Conservation (phyloP, 2,797 vertebrate genomes). For the Galago senegalensis region DNA sequence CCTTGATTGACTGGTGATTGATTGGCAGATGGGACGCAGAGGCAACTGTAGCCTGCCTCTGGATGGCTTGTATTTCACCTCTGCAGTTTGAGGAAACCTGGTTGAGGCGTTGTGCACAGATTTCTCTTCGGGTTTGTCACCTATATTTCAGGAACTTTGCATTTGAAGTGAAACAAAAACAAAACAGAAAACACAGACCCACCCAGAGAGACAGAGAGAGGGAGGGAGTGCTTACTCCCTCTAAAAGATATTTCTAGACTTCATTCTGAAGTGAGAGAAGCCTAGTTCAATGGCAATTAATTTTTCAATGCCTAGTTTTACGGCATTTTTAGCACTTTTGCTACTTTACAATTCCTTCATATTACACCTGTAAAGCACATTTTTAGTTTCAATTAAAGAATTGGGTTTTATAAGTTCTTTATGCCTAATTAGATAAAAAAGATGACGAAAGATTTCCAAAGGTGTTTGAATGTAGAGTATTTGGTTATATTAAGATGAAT, state of each 20-base stretch:
- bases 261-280: neutral
- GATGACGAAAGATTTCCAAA: neutral
- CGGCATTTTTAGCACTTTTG: neutral
- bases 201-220: neutral
- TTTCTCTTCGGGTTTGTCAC: conserved; percentile 60
- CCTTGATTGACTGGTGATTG: conserved; percentile 87
- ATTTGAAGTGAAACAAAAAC: neutral
- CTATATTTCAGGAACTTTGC: conserved; percentile 69
- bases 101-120: conserved; percentile 64
- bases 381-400: conserved; percentile 25
- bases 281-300: neutral
- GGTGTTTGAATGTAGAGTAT: neutral
- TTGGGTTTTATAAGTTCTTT: neutral
- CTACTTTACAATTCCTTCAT: neutral
- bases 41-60: conserved; percentile 14
- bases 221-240: neutral
- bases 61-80: conserved; percentile 67
- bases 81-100: conserved; percentile 72
- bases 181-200: neutral
- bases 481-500: neutral
- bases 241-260: neutral
- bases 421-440: neutral
- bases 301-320: neutral
- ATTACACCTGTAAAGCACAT: neutral
- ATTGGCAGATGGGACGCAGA: conserved; percentile 86